Percentiles rank a stretch among this genome's conserved stretches.
These are phyloP conservation scores for Doris montereyensis DNA, from an alignment of 2,888 invertebrate genomes.

Conservation along the genomic window DNA sequence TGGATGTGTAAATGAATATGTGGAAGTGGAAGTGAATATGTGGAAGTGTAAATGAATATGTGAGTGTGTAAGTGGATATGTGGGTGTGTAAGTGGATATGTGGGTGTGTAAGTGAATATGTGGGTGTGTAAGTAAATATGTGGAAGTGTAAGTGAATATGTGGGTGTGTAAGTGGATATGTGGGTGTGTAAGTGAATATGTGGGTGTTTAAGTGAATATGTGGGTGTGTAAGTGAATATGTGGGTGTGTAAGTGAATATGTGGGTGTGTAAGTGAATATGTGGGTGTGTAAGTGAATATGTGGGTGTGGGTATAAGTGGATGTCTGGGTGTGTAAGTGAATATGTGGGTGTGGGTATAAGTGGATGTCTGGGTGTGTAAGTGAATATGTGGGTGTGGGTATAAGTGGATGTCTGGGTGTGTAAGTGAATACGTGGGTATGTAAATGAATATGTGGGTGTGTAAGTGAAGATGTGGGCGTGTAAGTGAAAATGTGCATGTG, in stretches of 20 bases:
- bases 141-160: not conserved
- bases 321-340: constrained; percentile 12
- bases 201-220: constrained; percentile 11
- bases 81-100: not conserved
- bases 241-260: not conserved
- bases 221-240: not conserved
- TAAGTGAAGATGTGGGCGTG: not conserved
- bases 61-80: not conserved
- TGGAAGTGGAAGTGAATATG: not conserved
- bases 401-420: constrained; percentile 1
- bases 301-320: no score
- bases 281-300: constrained; percentile 17
- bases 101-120: no score
- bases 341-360: not conserved
- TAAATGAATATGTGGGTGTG: not conserved
- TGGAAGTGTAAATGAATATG: no score
- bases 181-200: not conserved
- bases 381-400: constrained; percentile 14
- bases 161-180: not conserved
- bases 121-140: not conserved
- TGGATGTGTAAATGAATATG: not conserved
- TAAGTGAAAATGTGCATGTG: not conserved
- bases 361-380: not conserved
- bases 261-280: constrained; percentile 4
- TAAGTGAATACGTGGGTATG: not conserved